Base-by-base conservation (phyloP, 2,113 vertebrate species). In the Syrrhaptes paradoxus region DNA sequence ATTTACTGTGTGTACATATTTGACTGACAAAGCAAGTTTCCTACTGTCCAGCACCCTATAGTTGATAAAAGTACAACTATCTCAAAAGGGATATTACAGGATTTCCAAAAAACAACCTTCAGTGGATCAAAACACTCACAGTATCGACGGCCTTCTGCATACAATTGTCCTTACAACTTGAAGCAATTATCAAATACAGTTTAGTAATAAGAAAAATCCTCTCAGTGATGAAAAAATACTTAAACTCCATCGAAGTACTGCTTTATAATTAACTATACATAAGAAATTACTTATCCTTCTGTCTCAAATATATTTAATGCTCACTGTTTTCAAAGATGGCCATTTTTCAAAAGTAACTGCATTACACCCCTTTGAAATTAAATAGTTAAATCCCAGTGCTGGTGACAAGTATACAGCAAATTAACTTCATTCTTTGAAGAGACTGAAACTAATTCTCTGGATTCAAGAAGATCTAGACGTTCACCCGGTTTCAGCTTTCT, bases 381-480 rank as follows among this genome's bases (percentile, higher is more conserved):
- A 98, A 98, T 97, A 97, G 98, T 97, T 98, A 97, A 98, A 97
- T 95, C 97, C 98, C 98, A 98, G 98, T 99, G 99, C 98, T 99
- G 99, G 98, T 99, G 98, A 98, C 98, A 97, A 97, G 98, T 98
- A 97, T 98, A 99, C 98, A 98, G 98, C 98, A 97, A 99, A 97
- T 97, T 97, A 97, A 98, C 93, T 97, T 98, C 98, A 98, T 98
- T 98, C 97, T 98, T 98, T 97, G 95, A 97, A 98, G 98, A 98
- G 98, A 97, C 78, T 67, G 96, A 98, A 98, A 98, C 97, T 95
- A 97, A 94, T 95, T 97, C 97, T 98, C 97, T 97, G 97, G 97
- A 98, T 95, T 95, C 96, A 96, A 66, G 97, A 98, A 97, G 97
- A 97, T 98, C 97, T 97, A 98, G 96, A 97, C 80, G 97, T 98